Evolutionary conservation across 2,888 invertebrate species (phyloP), one percentile per base, ranked within the genome.

Genomic region (Sycophila texana): DNA sequence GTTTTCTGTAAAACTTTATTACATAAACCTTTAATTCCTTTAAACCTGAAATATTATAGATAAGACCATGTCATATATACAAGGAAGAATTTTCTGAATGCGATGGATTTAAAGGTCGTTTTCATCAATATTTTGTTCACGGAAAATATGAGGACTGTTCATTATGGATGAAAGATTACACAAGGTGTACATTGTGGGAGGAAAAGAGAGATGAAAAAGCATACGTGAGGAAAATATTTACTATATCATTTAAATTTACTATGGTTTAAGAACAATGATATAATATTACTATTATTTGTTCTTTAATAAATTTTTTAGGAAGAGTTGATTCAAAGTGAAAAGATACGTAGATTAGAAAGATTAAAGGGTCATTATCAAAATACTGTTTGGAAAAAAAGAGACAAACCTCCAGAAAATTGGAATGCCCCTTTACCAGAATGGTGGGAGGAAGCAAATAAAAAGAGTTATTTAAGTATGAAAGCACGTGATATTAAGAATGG

Each of bases 61-160:
- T 97, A 68, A 92, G 96, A 84, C 94, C 95, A 7, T 97, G 97
- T 89, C 90, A 92, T n/a, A 85, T 93, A n/a, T 97, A 97, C 87
- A 92, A 95, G 85, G 95, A 94, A 73, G 97, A 97, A 91, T 96
- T 96, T 86, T 92, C 92, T 26, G 96, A 97, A 83, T 97, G 97
- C 88, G 94, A 91, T 72, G 94, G 95, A 84, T 91, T 96, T 22
- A 93, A 91, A 89, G 95, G 93, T 0, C 92, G 97, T 83, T 96
- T 97, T 85, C 95, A 98, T 88, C 98, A 98, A 90, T 95, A 96
- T 88, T 98, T 97, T 88, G 92, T 97, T 78, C 92, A 92, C 90
- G 98, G 98, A 0, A 91, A 95, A 86, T 89, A 91, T 0, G 74
- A 92, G 10, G 95, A 97, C 87, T 98, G 98, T 87, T 91, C 92